Conservation (phyloP, 35 echinoderm and acorn worm species). For the Heliocidaris erythrogramma region DNA sequence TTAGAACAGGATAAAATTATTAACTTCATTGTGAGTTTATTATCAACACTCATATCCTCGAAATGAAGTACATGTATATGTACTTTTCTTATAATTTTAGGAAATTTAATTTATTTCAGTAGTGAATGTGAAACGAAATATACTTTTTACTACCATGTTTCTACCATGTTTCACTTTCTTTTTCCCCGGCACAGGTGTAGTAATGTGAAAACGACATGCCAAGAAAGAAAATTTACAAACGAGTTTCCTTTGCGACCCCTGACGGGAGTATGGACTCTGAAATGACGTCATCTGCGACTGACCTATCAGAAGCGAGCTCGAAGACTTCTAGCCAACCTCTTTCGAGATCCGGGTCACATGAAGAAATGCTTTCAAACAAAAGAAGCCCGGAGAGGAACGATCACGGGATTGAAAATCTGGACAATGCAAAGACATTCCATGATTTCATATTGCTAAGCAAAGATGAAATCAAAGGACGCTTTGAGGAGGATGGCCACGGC, state of each 20-base stretch:
- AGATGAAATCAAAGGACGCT: background rate
- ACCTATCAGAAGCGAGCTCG: background rate
- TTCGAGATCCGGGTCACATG: background rate
- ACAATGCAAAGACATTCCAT: background rate
- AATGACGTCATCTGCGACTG: background rate
- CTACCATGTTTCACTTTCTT: background rate
- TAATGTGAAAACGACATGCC: background rate
- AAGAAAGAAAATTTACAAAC: background rate
- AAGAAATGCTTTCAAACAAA: background rate
- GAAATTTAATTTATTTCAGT: too few relatives aligned
- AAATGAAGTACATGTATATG: too few relatives aligned
- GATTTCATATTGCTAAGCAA: background rate
- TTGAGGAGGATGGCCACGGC: background rate
- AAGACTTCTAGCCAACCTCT: background rate
- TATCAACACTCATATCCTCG: too few relatives aligned
- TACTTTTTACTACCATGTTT: background rate
- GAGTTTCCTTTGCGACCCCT: background rate
- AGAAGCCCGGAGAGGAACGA: background rate
- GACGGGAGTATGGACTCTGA: background rate
- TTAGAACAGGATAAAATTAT: too few relatives aligned
- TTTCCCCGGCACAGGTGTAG: background rate
- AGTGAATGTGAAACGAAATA: too few relatives aligned
- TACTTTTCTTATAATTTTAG: too few relatives aligned
- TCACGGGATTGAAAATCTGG: background rate
- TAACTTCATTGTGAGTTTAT: too few relatives aligned